Percentiles rank a stretch among this genome's conserved stretches.
phyloP scores from a whole-genome alignment of 2,888 invertebrate species.

The Micropterix aruncella region DNA sequence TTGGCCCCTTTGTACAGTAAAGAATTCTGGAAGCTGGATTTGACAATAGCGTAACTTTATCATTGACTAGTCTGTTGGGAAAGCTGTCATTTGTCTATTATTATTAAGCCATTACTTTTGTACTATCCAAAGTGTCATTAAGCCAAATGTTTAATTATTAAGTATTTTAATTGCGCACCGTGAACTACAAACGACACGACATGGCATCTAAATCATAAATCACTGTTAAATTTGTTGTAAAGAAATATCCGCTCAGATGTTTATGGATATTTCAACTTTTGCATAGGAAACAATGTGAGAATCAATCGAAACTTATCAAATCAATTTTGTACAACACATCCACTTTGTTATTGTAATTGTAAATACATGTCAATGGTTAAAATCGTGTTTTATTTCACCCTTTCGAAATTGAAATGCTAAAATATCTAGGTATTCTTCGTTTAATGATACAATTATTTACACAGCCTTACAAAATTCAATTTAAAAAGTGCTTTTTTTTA shows the following conservation, averaged over 20 bases:
- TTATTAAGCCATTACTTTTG: background rate
- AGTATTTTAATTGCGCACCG: background rate
- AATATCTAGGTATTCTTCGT: too few species aligned
- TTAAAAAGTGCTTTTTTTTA: background rate
- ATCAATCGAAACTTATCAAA: slow-evolving; percentile 9
- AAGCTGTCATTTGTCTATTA: background rate
- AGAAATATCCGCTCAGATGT: too few species aligned
- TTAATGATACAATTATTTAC: too few species aligned
- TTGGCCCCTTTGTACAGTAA: background rate
- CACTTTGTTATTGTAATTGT: slow-evolving; percentile 44
- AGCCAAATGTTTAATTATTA: background rate
- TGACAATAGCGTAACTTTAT: background rate
- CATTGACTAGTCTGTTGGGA: background rate
- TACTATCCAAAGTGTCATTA: background rate
- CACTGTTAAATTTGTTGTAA: background rate
- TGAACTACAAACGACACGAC: background rate
- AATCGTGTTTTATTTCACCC: slow-evolving; percentile 9
- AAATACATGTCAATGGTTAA: slow-evolving; percentile 42
- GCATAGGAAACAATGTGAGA: background rate
- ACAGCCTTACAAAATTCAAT: too few species aligned
- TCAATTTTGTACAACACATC: slow-evolving; percentile 39
- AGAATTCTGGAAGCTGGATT: background rate
- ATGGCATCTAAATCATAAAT: background rate
- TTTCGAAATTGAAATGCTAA: too few species aligned
- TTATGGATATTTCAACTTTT: background rate